These are phyloP conservation scores for Tyto alba DNA, from an alignment of 2,113 vertebrate species.

Conservation along the genomic window DNA sequence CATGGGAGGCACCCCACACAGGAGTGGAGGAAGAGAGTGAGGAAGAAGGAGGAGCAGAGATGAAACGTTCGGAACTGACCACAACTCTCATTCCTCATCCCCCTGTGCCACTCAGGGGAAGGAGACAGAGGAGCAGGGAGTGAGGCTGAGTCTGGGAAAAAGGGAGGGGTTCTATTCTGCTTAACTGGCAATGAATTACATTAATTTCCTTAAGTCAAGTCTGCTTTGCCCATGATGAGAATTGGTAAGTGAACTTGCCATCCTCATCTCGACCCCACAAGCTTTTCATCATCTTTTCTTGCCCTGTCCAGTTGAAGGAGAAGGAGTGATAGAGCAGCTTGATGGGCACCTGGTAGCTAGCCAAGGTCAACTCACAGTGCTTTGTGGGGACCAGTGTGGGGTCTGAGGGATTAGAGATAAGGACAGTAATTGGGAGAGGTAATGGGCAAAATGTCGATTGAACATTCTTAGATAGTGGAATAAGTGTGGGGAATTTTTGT, in stretches of 20 bases:
- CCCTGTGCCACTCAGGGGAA: not conserved
- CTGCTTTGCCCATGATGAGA: not conserved
- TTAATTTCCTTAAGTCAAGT: not conserved
- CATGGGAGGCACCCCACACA: not conserved
- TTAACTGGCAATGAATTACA: not conserved
- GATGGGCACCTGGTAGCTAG: not conserved
- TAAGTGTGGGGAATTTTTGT: not conserved
- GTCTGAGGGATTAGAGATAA: not conserved
- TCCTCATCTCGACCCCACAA: not conserved
- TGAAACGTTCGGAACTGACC: not conserved
- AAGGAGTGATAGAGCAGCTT: not conserved
- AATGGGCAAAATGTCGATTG: not conserved
- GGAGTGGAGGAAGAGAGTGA: not conserved
- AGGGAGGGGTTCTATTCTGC: not conserved
- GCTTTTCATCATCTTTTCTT: not conserved
- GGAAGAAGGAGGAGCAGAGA: not conserved
- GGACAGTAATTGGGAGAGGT: not conserved
- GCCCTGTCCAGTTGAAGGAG: not conserved
- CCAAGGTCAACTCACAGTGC: not conserved
- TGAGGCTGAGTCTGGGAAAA: not conserved
- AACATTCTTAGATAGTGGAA: not conserved
- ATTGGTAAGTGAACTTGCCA: not conserved
- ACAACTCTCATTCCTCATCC: not conserved
- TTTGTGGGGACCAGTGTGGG: not conserved
- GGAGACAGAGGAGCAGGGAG: not conserved